phyloP scores from a whole-genome alignment of 2,113 vertebrate species.

The Tetrao urogallus region DNA sequence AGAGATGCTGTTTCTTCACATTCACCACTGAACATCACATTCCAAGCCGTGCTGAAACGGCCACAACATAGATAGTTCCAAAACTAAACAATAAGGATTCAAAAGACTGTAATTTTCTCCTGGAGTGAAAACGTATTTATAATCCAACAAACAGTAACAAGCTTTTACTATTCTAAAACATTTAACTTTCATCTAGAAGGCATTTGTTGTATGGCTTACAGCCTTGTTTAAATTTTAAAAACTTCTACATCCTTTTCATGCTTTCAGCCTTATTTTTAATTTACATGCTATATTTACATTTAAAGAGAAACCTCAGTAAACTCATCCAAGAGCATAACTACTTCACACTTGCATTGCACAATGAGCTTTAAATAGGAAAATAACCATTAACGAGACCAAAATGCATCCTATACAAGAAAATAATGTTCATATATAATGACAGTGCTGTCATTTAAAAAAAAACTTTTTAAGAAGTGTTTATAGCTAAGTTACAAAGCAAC shows the following conservation, averaged over 20 bases:
- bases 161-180: background rate
- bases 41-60: background rate
- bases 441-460: background rate
- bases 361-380: background rate
- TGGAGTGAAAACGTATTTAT: background rate
- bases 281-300: fast-evolving
- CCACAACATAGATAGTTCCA: background rate
- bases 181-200: background rate
- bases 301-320: background rate
- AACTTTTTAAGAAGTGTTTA: background rate
- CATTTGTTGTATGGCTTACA: background rate
- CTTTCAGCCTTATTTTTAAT: background rate
- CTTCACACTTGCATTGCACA: background rate
- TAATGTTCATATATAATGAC: background rate
- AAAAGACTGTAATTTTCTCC: background rate
- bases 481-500: background rate
- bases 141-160: background rate
- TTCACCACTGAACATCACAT: background rate
- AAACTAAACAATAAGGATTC: background rate
- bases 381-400: background rate
- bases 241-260: background rate
- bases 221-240: background rate
- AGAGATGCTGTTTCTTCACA: background rate
- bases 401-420: background rate
- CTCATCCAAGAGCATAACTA: background rate